Conservation (phyloP, 2,888 invertebrate genomes). For the Exephanes ischioxanthus region DNA sequence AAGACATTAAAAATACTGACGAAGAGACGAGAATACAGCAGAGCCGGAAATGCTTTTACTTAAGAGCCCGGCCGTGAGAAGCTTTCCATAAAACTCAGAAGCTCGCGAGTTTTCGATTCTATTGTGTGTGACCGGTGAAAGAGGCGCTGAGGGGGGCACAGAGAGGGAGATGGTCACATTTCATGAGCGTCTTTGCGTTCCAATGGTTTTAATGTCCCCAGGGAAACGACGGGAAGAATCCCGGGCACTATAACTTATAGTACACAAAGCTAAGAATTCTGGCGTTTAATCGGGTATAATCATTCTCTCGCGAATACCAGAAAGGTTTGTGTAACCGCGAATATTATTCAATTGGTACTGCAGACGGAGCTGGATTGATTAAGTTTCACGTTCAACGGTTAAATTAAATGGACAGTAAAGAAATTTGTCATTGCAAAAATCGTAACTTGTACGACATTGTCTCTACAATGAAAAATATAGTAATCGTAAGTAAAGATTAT, state of each 20-base stretch:
- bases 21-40: slow-evolving; percentile 1
- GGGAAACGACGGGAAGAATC: slow-evolving; percentile 40
- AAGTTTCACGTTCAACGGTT: slow-evolving; percentile 40
- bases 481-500: background rate
- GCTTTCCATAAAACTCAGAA: slow-evolving; percentile 52
- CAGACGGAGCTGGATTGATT: slow-evolving; percentile 9
- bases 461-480: background rate
- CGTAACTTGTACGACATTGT: slow-evolving; percentile 32
- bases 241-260: slow-evolving; percentile 8
- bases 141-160: background rate
- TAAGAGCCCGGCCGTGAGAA: slow-evolving; percentile 43
- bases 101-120: slow-evolving; percentile 49
- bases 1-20: slow-evolving; percentile 45
- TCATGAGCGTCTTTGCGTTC: slow-evolving; percentile 31
- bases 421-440: slow-evolving; percentile 22
- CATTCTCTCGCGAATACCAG: slow-evolving; percentile 6
- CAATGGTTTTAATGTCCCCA: slow-evolving; percentile 57
- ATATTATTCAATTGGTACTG: slow-evolving; percentile 27
- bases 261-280: slow-evolving; percentile 8
- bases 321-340: slow-evolving; percentile 25
- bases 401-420: slow-evolving; percentile 32
- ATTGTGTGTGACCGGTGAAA: slow-evolving; percentile 24
- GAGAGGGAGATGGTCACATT: slow-evolving; percentile 15
- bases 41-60: slow-evolving; percentile 30
- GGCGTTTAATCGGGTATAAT: slow-evolving; percentile 29